Conservation (phyloP, 2,888 invertebrate genomes). For the Campaea margaritaria region DNA sequence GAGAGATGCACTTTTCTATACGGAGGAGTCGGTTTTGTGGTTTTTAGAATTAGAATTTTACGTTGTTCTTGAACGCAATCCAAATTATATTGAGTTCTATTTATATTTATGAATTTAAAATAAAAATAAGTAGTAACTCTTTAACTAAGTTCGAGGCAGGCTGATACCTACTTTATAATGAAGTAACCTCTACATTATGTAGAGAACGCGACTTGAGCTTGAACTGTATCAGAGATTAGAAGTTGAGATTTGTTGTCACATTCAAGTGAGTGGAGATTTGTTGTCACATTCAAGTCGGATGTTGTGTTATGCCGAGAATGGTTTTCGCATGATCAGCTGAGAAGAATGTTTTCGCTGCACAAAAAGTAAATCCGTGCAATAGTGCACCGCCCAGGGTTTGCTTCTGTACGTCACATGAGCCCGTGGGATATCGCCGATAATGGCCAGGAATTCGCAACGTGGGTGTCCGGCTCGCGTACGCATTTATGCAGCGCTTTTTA, state of each 20-base stretch:
- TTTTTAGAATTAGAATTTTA: conserved; percentile 8
- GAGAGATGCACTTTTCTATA: conserved; percentile 22
- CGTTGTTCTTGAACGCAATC: conserved; percentile 23
- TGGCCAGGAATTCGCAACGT: conserved; percentile 74
- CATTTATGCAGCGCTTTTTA: conserved; percentile 75
- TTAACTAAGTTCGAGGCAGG: no score
- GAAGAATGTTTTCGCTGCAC: conserved; percentile 61
- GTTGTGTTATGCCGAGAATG: conserved; percentile 42
- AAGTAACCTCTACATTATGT: no score
- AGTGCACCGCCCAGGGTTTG: conserved; percentile 69
- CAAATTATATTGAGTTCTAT: conserved; percentile 8
- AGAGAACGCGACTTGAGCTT: background rate
- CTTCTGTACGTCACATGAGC: conserved; percentile 77
- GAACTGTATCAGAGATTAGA: background rate
- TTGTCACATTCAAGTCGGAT: conserved; percentile 36
- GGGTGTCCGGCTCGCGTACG: conserved; percentile 75
- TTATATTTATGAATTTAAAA: no score
- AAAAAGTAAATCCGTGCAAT: conserved; percentile 68
- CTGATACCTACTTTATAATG: no score
- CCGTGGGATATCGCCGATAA: conserved; percentile 77
- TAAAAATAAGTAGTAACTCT: no score
- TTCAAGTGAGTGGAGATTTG: no score
- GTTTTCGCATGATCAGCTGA: conserved; percentile 63
- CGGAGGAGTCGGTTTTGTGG: conserved; percentile 13
- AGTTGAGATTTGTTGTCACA: conserved; percentile 31